Percentiles rank a stretch among this genome's conserved stretches.
phyloP scores from a whole-genome alignment of 2,113 vertebrate species.

The Hemiprocne comata region DNA sequence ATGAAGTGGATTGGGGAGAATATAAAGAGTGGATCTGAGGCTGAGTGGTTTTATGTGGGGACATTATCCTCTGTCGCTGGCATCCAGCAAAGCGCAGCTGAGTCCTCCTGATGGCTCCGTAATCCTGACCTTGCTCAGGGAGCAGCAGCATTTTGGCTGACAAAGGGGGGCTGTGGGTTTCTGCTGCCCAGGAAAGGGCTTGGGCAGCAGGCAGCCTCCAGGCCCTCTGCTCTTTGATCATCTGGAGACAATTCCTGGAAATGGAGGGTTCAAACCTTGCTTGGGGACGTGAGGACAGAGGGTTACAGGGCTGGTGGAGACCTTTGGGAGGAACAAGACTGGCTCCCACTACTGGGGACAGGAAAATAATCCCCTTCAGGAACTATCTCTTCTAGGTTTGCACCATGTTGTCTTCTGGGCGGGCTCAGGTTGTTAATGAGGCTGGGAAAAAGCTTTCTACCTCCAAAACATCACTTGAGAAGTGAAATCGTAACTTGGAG shows the following conservation, averaged over 20 bases:
- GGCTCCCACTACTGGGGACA: not conserved
- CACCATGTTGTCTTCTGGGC: accelerated
- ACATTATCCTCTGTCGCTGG: not conserved
- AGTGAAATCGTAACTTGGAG: not conserved
- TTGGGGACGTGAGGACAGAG: not conserved
- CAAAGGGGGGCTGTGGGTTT: not conserved
- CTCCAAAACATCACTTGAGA: not conserved
- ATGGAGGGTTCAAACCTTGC: not conserved
- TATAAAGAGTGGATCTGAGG: not conserved
- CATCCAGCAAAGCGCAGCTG: not conserved
- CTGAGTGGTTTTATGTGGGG: conserved; percentile 4
- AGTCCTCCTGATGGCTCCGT: not conserved
- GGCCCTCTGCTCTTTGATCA: not conserved
- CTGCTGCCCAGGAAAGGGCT: not conserved
- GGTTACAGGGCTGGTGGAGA: not conserved
- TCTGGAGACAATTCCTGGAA: not conserved
- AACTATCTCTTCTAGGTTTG: not conserved
- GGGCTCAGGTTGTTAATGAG: not conserved
- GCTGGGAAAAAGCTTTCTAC: not conserved
- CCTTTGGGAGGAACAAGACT: not conserved
- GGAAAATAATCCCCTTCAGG: not conserved
- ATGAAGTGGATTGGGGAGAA: not conserved
- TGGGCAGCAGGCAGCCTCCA: not conserved
- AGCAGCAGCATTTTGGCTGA: not conserved
- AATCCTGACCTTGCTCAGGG: not conserved